Percentiles rank a stretch among this genome's conserved stretches.
These are phyloP conservation scores for Xiphias gladius DNA, from an alignment of 2,113 vertebrate species.

Conservation along the genomic window DNA sequence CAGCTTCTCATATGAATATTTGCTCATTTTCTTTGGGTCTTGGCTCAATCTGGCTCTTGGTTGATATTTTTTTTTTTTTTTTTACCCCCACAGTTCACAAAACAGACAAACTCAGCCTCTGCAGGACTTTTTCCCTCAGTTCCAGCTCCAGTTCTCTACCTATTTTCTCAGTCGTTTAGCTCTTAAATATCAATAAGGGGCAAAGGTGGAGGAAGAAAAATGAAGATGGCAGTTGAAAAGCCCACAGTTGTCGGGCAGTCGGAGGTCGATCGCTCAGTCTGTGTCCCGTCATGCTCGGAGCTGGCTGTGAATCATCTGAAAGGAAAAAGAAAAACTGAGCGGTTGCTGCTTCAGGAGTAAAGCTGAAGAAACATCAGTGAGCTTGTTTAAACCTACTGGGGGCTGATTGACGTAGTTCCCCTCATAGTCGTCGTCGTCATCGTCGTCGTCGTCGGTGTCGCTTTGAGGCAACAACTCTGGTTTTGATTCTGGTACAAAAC, in stretches of 20 bases:
- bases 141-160: not conserved
- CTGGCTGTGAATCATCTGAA: conserved; percentile 39
- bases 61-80: too few species aligned
- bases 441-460: not conserved
- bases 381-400: not conserved
- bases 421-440: conserved; percentile 15
- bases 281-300: not conserved
- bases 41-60: too few species aligned
- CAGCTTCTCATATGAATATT: too few species aligned
- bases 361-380: not conserved
- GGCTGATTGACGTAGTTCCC: conserved; percentile 64
- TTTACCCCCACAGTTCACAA: not conserved
- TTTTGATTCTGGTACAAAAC: not conserved
- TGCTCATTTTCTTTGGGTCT: too few species aligned
- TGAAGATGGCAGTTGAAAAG: not conserved
- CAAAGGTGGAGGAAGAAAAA: not conserved
- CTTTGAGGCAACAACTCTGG: not conserved
- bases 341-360: not conserved
- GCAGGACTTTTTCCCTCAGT: not conserved
- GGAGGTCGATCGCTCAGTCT: too few species aligned
- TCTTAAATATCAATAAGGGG: not conserved
- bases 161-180: not conserved
- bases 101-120: not conserved
- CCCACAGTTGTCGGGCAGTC: not conserved
- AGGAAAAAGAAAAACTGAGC: not conserved